Conservation (phyloP, 1,140 invertebrate species). For the Agrilus planipennis region DNA sequence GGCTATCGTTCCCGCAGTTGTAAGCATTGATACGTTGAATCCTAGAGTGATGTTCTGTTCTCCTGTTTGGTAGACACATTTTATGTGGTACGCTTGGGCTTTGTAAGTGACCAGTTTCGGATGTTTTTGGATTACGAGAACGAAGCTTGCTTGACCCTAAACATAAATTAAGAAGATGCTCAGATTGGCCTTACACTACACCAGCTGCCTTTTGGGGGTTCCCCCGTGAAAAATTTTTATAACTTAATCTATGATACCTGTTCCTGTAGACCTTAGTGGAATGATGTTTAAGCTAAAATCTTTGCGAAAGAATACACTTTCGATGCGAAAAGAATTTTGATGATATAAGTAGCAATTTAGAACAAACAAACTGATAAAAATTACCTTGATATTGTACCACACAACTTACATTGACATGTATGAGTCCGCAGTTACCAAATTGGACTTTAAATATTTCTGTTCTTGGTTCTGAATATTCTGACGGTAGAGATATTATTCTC, state of each 20-base stretch:
- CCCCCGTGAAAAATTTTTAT: too few species aligned
- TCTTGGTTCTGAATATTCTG: slow-evolving; percentile 49
- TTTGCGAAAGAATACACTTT: too few species aligned
- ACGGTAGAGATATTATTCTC: slow-evolving; percentile 59
- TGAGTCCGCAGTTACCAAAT: slow-evolving; percentile 82
- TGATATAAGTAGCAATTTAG: too few species aligned
- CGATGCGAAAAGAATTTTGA: too few species aligned
- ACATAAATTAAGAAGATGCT: too few species aligned
- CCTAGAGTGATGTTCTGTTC: slow-evolving; percentile 87
- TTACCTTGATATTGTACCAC: too few species aligned
- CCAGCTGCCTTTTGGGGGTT: too few species aligned
- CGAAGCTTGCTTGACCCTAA: slow-evolving; percentile 81
- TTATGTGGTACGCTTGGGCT: slow-evolving; percentile 88
- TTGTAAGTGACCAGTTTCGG: slow-evolving; percentile 90
- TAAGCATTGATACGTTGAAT: slow-evolving; percentile 91
- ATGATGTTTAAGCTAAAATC: too few species aligned
- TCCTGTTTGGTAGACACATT: slow-evolving; percentile 87
- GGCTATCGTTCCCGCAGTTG: slow-evolving; percentile 87
- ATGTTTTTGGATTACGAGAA: slow-evolving; percentile 90
- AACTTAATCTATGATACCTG: too few species aligned
- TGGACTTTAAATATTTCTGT: slow-evolving; percentile 81
- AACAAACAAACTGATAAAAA: too few species aligned
- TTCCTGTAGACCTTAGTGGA: too few species aligned
- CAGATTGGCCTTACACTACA: too few species aligned
- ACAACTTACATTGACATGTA: slow-evolving; percentile 73